phyloP scores from a whole-genome alignment of 2,113 vertebrate genomes.

The Sinocyclocheilus maitianheensis region DNA sequence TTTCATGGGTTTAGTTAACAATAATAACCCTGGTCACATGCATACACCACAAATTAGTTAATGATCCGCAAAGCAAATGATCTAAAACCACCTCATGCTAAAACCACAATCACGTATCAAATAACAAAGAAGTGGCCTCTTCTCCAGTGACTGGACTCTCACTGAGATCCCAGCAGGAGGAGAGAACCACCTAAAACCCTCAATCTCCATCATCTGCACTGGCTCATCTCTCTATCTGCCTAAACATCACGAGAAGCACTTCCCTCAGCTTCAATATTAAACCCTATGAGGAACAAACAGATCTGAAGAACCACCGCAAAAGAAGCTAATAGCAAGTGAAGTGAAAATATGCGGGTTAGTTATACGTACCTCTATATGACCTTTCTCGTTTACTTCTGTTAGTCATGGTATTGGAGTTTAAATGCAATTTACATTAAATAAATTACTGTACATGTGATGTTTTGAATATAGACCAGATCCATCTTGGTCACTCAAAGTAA shows the following conservation, averaged over 20 bases:
- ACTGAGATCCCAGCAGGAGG: constrained; percentile 69
- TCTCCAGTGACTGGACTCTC: constrained; percentile 60
- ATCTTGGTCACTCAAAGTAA: not conserved
- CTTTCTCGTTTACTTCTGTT: not conserved
- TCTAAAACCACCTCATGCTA: not conserved
- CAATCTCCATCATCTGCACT: constrained; percentile 61
- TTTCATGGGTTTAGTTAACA: too few species aligned
- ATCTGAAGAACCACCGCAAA: not conserved
- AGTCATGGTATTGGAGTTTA: not conserved
- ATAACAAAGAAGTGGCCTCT: constrained; percentile 51
- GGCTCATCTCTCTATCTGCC: constrained; percentile 3
- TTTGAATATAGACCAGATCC: not conserved
- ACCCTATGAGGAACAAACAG: too few species aligned
- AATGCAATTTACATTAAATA: not conserved
- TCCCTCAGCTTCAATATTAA: not conserved
- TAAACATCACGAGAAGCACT: not conserved
- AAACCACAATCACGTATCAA: constrained; percentile 26
- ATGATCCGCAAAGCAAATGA: too few species aligned
- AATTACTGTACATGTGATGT: not conserved
- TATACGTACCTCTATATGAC: not conserved
- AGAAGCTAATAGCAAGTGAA: not conserved
- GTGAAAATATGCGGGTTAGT: not conserved
- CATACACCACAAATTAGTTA: too few species aligned
- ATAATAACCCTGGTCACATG: too few species aligned
- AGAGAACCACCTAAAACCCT: constrained; percentile 30